These are phyloP conservation scores for Gymnodraco acuticeps DNA, from an alignment of 2,797 vertebrate genomes.

Conservation along the genomic window DNA sequence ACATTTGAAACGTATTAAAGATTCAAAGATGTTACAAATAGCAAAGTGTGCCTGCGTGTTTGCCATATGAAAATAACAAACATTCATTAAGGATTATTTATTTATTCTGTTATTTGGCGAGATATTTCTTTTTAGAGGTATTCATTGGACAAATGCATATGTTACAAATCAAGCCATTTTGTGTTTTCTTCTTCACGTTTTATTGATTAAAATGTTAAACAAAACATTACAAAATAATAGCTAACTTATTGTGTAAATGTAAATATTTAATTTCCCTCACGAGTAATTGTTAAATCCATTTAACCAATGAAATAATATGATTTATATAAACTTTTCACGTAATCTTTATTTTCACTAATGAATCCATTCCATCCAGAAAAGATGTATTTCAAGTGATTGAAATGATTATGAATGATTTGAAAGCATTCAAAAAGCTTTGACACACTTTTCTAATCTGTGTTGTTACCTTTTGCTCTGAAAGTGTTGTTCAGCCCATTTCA, in stretches of 20 bases:
- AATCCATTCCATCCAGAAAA: too few relatives aligned
- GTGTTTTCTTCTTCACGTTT: background rate
- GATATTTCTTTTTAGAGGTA: too few relatives aligned
- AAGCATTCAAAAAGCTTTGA: background rate
- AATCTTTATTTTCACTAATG: background rate
- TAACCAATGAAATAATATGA: background rate
- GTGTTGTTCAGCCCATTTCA: background rate
- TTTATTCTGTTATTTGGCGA: too few relatives aligned
- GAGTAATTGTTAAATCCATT: background rate
- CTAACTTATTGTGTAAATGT: too few relatives aligned
- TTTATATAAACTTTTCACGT: background rate
- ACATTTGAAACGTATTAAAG: too few relatives aligned
- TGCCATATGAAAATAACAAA: too few relatives aligned
- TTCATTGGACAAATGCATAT: too few relatives aligned
- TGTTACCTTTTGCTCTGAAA: background rate
- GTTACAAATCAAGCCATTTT: too few relatives aligned
- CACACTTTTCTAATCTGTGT: background rate
- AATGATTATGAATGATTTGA: background rate
- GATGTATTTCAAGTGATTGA: background rate
- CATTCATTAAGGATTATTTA: too few relatives aligned
- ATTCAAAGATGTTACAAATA: too few relatives aligned
- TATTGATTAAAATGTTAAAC: background rate
- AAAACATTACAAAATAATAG: background rate
- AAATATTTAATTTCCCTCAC: background rate
- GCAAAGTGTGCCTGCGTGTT: too few relatives aligned